Evolutionary conservation across 2,113 vertebrate species (phyloP), one percentile per base, ranked within the genome.

Genomic region (Delphinapterus leucas): DNA sequence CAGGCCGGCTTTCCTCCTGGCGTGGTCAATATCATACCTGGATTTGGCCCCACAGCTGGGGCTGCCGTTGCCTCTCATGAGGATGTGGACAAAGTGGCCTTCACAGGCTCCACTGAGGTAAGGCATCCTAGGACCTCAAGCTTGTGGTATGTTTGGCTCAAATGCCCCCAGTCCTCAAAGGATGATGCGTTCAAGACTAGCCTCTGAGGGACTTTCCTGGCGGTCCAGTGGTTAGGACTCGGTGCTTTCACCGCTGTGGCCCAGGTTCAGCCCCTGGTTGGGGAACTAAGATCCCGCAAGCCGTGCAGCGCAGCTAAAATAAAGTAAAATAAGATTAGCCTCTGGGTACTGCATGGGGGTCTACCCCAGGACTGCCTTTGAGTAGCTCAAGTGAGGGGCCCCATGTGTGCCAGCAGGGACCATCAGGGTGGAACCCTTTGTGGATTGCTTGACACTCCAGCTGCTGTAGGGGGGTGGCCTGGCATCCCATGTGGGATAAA

Each of bases 1-100:
- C 97, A 99, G 99, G 99, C 99, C 26, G 99, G 99, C 36, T 99
- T 99, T 86, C 99, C 99, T 7, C 99, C 99, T 8, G 99, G 99
- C 0, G 99, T 99, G 83, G 99, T 99, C 96, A 99, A 99, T 82
- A 99, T 99, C 86, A n/a, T 99, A 97, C 98, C 99, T 5, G 99
- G 99, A 63, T 99, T 99, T 14, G 99, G 99, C 1, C 99, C 99
- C 31, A 99, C 99, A 0, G 99, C 99, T 0, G 99, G 99, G 0
- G 99, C 99, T 26, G 99, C 99, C 97, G 99, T 99, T 2, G 98
- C 99, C 6, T 98, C 98, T 28, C 99, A 99, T 96, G 99, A 99
- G 98, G 99, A 99, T 0, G 94, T 99, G 1, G 99, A 99, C 96
- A 99, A 99, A 98, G 98, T 99, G 97, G 99, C 99, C 8, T 99